Percentiles rank a stretch among this genome's conserved stretches.
Evolutionary conservation across 2,113 vertebrate genomes (phyloP).

Genomic region (Meriones unguiculatus): DNA sequence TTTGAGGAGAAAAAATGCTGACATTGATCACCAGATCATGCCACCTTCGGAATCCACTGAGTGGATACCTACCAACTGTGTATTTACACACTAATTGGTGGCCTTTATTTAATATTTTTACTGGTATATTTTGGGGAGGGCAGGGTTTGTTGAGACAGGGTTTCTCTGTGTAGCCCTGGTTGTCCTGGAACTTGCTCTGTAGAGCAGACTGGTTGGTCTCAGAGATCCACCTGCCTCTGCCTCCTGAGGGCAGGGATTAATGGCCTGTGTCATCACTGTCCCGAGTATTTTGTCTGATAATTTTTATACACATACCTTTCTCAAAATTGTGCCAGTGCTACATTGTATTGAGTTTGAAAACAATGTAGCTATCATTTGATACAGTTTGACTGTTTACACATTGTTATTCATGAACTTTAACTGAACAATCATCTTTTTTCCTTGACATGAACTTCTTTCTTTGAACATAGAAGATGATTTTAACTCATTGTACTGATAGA

Average conservation of each 20-base stretch:
- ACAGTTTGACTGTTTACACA: constrained; percentile 25
- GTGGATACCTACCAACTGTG: not conserved
- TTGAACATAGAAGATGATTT: constrained; percentile 58
- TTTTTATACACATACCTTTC: constrained; percentile 45
- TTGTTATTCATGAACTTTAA: constrained; percentile 56
- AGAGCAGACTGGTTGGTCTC: not conserved
- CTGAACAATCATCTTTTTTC: constrained; percentile 26
- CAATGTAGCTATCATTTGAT: not conserved
- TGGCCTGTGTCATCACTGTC: not conserved
- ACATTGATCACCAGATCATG: not conserved
- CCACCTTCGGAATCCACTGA: not conserved
- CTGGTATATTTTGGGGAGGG: not conserved
- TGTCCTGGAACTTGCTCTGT: not conserved
- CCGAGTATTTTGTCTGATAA: not conserved
- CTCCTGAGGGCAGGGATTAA: not conserved
- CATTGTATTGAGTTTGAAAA: not conserved
- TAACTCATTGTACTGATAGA: constrained; percentile 62
- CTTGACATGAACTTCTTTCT: constrained; percentile 57
- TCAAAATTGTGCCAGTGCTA: constrained; percentile 2
- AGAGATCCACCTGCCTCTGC: not conserved
- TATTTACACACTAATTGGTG: not conserved
- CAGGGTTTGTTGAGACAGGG: not conserved
- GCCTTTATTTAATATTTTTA: not conserved
- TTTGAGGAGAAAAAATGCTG: not conserved
- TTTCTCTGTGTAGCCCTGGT: not conserved